Conservation (phyloP, 1,140 invertebrate species). For the Dolichoris vasculosae region DNA sequence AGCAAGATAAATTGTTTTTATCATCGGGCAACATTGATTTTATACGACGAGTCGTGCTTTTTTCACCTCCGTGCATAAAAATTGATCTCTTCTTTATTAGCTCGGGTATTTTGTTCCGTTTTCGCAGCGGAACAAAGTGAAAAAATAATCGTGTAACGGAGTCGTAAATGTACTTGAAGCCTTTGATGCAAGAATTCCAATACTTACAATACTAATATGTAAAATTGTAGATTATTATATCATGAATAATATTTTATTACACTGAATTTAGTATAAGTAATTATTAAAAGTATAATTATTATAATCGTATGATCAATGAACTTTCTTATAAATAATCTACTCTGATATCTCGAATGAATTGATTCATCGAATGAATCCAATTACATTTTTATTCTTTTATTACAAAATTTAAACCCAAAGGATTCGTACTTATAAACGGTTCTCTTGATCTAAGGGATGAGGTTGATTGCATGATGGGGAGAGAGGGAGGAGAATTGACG, state of each 20-base stretch:
- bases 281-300: neutral
- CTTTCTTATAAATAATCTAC: neutral
- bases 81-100: conserved; percentile 40
- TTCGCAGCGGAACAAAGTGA: neutral
- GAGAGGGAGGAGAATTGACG: too few relatives aligned
- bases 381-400: neutral
- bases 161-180: neutral
- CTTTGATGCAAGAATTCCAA: conserved; percentile 16
- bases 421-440: too few relatives aligned
- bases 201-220: neutral
- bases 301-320: neutral
- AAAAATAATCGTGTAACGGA: conserved; percentile 10
- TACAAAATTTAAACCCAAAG: neutral
- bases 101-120: conserved; percentile 29
- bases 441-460: too few relatives aligned
- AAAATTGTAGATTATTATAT: conserved; percentile 13
- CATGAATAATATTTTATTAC: conserved; percentile 1
- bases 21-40: conserved; percentile 31
- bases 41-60: neutral
- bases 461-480: too few relatives aligned
- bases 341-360: neutral
- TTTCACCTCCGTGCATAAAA: neutral
- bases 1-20: conserved; percentile 28
- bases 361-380: neutral
- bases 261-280: neutral